Evolutionary conservation across 1,140 invertebrate genomes (phyloP).

Genomic region (Halictus rubicundus): DNA sequence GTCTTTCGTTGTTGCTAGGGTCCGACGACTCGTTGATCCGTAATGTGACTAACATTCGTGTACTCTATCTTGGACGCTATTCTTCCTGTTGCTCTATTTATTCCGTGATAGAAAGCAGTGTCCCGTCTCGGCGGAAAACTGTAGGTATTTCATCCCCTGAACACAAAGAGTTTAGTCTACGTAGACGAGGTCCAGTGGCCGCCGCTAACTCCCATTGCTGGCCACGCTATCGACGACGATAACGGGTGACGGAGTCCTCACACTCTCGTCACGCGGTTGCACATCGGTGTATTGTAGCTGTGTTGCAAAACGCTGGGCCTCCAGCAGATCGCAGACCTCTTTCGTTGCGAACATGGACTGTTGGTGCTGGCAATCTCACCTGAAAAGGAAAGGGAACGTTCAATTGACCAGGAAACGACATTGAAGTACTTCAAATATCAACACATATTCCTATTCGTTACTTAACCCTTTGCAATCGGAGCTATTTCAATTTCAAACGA

Average conservation of each 20-base stretch:
- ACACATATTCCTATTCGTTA: too few relatives aligned
- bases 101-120: conserved; percentile 1
- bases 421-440: not conserved
- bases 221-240: not conserved
- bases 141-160: not conserved
- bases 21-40: not conserved
- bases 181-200: conserved; percentile 3
- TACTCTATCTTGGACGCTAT: not conserved
- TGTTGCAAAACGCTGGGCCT: conserved; percentile 30
- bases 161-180: conserved; percentile 43
- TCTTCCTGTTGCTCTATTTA: conserved; percentile 2
- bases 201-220: not conserved
- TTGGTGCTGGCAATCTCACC: conserved; percentile 37
- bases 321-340: conserved; percentile 27
- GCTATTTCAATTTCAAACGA: too few relatives aligned
- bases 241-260: conserved; percentile 34
- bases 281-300: conserved; percentile 1
- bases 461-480: too few relatives aligned
- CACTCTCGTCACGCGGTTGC: conserved; percentile 9
- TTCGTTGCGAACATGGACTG: conserved; percentile 34
- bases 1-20: not conserved
- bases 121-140: not conserved
- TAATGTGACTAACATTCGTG: not conserved
- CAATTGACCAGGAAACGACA: not conserved
- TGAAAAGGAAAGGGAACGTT: conserved; percentile 4